Base-by-base conservation (phyloP, 2,797 vertebrate genomes). In the Poecilia picta region DNA sequence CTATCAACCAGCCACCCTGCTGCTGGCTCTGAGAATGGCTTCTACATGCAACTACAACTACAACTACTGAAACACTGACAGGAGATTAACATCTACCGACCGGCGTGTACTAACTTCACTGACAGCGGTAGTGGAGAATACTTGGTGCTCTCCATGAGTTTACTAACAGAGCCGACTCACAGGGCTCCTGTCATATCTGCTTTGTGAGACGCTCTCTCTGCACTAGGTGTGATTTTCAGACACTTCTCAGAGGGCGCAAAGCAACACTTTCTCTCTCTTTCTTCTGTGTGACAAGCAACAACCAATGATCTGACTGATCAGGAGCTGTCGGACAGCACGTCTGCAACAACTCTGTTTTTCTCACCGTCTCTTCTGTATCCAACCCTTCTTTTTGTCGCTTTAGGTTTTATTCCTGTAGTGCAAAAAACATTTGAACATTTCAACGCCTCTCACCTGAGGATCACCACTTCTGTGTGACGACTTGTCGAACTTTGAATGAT, bases 51-150 rank as follows among this genome's bases (percentile, higher is more conserved):
- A 72, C 41, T 41, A 8, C 82, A 23, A 85, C 87, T 85, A 82
- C 90, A 70, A 43, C 75, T 73, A 31, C 78, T 78, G 70, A 80
- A 71, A 53, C 80, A 82, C 64, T 81, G 83, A 76, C 79, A 77
- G 90, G 74, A 91, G 83, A 92, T 92, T 92, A 94, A 93, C 68
- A 78, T 66, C 91, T 89, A 77, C 86, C 83, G 83, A 78, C 85
- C 83, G 84, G 77, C 87, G 81, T 87, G 78, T 90, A 93, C 94
- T 95, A 95, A 95, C 92, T 80, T 84, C 88, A 89, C 86, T 76
- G 0, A 74, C 74, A 72, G 76, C 75, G 81, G 89, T 83, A 87
- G 77, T 86, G 88, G 81, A 47, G 83, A 77, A n/a, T 51, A 57
- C 66, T 73, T 33, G n/a, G 77, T 41, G 41, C 51, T 81, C 85